Conservation (phyloP, 2,113 vertebrate species). For the Pteropus alecto region DNA sequence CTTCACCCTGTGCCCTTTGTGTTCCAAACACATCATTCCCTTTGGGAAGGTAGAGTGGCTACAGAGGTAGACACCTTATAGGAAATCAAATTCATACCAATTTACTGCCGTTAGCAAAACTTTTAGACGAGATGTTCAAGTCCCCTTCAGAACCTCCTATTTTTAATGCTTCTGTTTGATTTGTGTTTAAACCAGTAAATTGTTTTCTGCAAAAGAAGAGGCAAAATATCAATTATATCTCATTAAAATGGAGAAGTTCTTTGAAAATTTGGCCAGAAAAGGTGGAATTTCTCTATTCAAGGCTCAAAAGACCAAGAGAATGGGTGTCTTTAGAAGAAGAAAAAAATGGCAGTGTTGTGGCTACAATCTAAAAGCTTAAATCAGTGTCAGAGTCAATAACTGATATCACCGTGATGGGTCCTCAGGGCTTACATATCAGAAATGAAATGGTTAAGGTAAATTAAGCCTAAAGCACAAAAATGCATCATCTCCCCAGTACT, state of each 20-base stretch:
- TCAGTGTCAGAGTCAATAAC: neutral
- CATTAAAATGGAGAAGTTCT: neutral
- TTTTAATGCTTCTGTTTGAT: slow-evolving; percentile 4
- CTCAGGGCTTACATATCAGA: neutral
- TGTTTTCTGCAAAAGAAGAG: slow-evolving; percentile 6
- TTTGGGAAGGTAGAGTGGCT: neutral
- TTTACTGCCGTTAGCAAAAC: neutral
- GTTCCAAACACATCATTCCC: neutral
- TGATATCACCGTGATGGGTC: neutral
- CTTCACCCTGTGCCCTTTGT: neutral
- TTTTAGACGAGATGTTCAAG: neutral
- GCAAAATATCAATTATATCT: neutral
- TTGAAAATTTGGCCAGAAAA: slow-evolving; percentile 13
- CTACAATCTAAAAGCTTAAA: neutral
- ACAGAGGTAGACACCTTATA: neutral
- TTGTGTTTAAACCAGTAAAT: neutral
- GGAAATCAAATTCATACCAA: neutral
- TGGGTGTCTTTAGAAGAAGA: neutral
- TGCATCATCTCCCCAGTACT: neutral
- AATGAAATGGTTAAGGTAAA: neutral
- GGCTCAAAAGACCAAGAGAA: neutral
- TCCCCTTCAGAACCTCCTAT: neutral
- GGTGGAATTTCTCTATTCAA: neutral
- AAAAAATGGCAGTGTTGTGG: neutral
- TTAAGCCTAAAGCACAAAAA: neutral